Evolutionary conservation across 1,140 invertebrate genomes (phyloP), one percentile per base, ranked within the genome.

Genomic region (Rhynchophorus ferrugineus): DNA sequence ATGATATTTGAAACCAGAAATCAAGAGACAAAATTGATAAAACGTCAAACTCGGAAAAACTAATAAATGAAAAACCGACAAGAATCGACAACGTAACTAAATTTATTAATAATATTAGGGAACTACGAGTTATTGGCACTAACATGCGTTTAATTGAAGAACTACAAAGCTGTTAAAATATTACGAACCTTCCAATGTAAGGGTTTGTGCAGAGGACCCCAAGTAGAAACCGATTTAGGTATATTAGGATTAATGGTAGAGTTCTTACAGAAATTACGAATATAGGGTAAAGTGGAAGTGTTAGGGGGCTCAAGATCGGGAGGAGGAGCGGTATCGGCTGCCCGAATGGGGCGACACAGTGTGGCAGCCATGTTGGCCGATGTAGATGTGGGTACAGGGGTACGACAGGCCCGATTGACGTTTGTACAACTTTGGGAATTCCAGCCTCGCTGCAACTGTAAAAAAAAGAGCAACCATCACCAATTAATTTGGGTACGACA

Each of bases 141-240:
- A 16, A 16, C 51, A 54, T 54, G 51, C 51, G 35, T 52, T 52
- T 52, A 47, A 52, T 52, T 36, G 34, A 51, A 44, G 60, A 59
- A 52, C 56, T 61, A 55, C 53, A 44, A 54, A 58, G 50, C 45
- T 44, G 51, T 35, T 46, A 48, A 43, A 62, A 61, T 69, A 62
- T 71, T 74, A 76, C 75, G 78, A 77, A 80, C 77, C 78, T 80
- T 80, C 76, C 76, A 79, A 66, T 76, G 75, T 72, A 79, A 74
- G 72, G 78, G 78, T 75, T 79, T 80, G 72, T 79, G 76, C 72
- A 79, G 75, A 65, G 75, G 75, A 65, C 77, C 77, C 78, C 78
- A 80, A 69, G 78, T 79, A 67, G 77, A 78, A 65, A 75, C 74
- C 69, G 78, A 79, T 75, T 80, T 79, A 66, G 78, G 77, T 67